phyloP scores from a whole-genome alignment of 2,888 invertebrate genomes.

The Seira musarum region DNA sequence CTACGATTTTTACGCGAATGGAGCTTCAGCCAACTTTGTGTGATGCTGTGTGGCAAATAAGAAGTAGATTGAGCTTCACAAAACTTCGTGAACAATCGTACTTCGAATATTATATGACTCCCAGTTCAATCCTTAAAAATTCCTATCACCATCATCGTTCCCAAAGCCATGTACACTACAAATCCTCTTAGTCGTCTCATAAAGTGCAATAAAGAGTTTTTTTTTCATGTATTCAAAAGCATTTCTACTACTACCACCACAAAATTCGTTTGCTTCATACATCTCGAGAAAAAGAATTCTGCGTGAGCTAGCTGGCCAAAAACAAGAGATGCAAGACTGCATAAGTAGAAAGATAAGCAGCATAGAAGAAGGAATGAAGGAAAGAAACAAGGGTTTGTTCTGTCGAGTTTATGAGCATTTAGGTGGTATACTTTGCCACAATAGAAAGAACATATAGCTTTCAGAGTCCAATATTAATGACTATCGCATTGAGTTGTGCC shows the following conservation, averaged over 20 bases:
- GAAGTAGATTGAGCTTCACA: too few relatives aligned
- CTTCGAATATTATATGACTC: conserved; percentile 27
- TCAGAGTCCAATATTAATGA: neutral
- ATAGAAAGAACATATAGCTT: neutral
- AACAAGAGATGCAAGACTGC: neutral
- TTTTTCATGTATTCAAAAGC: conserved; percentile 11
- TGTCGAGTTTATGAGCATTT: conserved; percentile 1
- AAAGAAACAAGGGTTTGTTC: neutral
- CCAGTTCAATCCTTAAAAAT: conserved; percentile 36
- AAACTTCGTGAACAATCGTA: neutral
- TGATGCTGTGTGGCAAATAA: too few relatives aligned
- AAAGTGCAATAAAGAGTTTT: conserved; percentile 44
- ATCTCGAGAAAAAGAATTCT: neutral
- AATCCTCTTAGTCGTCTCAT: conserved; percentile 35
- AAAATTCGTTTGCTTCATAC: conserved; percentile 4
- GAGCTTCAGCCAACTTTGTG: too few relatives aligned
- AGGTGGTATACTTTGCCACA: conserved; percentile 4
- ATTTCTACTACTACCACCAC: too few relatives aligned
- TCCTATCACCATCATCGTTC: conserved; percentile 26
- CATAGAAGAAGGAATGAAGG: neutral
- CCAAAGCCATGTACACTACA: conserved; percentile 18
- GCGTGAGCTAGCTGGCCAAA: neutral
- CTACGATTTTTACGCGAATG: too few relatives aligned
- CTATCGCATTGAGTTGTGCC: neutral
- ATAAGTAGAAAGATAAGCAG: neutral